Percentiles rank a stretch among this genome's conserved stretches.
Conservation (phyloP, 2,113 vertebrate species). For the Fulica atra region DNA sequence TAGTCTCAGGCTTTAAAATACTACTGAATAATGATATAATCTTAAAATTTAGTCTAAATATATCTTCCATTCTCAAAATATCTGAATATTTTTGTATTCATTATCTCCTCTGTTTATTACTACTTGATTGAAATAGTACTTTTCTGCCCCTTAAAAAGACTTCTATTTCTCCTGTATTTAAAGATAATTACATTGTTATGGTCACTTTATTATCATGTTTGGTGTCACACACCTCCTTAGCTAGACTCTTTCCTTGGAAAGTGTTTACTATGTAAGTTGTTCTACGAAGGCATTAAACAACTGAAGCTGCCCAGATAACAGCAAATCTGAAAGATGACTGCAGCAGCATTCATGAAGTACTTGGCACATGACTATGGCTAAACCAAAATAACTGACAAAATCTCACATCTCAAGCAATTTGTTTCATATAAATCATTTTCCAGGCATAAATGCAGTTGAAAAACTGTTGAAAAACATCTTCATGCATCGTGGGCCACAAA, state of each 20-base stretch:
- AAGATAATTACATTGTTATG: neutral
- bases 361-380: neutral
- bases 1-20: neutral
- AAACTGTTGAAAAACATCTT: neutral
- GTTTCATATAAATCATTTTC: neutral
- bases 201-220: neutral
- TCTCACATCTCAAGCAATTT: neutral
- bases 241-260: neutral
- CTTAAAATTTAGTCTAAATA: neutral
- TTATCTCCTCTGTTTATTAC: neutral
- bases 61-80: neutral
- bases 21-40: neutral
- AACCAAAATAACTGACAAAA: neutral
- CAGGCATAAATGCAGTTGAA: neutral
- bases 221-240: neutral
- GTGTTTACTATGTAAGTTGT: neutral
- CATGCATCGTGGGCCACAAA: neutral
- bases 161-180: neutral
- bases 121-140: neutral
- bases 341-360: neutral
- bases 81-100: neutral
- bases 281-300: neutral
- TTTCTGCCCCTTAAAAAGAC: neutral
- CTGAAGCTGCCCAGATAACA: neutral
- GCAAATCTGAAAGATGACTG: neutral